phyloP scores from a whole-genome alignment of 2,113 vertebrate genomes.

The Anarrhichthys ocellatus region DNA sequence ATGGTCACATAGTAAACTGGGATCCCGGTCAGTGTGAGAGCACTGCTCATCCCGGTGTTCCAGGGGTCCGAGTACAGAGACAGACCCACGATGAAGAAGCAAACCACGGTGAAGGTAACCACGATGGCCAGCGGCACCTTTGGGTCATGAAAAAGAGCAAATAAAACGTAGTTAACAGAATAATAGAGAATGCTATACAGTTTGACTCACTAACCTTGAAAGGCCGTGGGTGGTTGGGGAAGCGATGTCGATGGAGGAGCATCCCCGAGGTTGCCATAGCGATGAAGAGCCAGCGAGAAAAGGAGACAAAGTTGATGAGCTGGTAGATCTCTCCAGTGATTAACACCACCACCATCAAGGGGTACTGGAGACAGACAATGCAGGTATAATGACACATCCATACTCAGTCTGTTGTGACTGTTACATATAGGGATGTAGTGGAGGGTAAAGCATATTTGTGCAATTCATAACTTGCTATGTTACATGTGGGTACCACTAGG shows the following conservation, averaged over 20 bases:
- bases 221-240: conserved; percentile 85
- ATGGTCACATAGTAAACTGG: conserved; percentile 90
- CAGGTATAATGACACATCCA: neutral
- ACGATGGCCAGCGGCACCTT: conserved; percentile 92
- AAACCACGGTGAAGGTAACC: conserved; percentile 91
- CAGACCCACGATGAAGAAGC: conserved; percentile 93
- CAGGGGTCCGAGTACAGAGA: conserved; percentile 96
- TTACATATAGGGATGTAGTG: neutral
- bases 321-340: conserved; percentile 87
- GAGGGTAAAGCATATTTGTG: neutral
- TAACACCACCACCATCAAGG: conserved; percentile 85
- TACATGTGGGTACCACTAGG: too few species aligned
- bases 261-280: conserved; percentile 88
- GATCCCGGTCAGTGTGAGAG: conserved; percentile 91
- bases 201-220: conserved; percentile 80
- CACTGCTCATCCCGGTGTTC: conserved; percentile 91
- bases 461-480: neutral
- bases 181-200: too few species aligned
- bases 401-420: neutral
- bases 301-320: conserved; percentile 90
- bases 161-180: neutral
- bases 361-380: conserved; percentile 79
- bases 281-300: conserved; percentile 91
- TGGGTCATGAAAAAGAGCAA: conserved; percentile 22
- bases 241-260: conserved; percentile 87